Conservation (phyloP, 2,888 invertebrate species). For the Conus canariensis region DNA sequence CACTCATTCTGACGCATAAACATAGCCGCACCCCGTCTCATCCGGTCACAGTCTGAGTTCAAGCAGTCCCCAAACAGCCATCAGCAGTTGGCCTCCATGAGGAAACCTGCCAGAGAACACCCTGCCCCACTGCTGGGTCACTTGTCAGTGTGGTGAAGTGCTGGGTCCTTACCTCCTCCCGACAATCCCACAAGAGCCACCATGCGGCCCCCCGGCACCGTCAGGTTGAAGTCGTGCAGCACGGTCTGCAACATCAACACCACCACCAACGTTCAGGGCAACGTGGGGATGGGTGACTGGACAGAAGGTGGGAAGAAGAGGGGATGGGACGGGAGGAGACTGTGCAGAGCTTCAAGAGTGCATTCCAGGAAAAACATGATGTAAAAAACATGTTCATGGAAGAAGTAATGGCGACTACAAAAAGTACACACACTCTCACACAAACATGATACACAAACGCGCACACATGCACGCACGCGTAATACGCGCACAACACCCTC, state of each 20-base stretch:
- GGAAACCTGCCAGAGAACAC: no score
- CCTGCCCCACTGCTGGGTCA: no score
- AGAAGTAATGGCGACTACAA: not conserved
- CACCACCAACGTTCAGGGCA: not conserved
- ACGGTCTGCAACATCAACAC: constrained; percentile 82
- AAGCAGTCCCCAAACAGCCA: no score
- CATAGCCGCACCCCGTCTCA: no score
- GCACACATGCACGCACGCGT: not conserved
- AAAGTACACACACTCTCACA: not conserved
- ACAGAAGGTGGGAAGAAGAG: not conserved
- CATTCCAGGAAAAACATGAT: no score
- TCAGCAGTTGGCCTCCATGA: no score
- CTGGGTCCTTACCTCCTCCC: constrained; percentile 86
- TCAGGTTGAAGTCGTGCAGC: constrained; percentile 90
- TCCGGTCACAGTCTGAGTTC: no score
- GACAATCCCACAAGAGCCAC: constrained; percentile 96
- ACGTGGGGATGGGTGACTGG: not conserved
- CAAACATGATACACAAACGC: not conserved
- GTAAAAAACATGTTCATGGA: no score
- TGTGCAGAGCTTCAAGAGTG: no score
- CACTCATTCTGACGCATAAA: no score
- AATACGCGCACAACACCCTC: not conserved
- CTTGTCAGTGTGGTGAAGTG: no score
- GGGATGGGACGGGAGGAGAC: no score
- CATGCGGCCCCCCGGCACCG: constrained; percentile 91